These are phyloP conservation scores for Australoheros scitulus DNA, from an alignment of 2,113 vertebrate species.

Conservation along the genomic window DNA sequence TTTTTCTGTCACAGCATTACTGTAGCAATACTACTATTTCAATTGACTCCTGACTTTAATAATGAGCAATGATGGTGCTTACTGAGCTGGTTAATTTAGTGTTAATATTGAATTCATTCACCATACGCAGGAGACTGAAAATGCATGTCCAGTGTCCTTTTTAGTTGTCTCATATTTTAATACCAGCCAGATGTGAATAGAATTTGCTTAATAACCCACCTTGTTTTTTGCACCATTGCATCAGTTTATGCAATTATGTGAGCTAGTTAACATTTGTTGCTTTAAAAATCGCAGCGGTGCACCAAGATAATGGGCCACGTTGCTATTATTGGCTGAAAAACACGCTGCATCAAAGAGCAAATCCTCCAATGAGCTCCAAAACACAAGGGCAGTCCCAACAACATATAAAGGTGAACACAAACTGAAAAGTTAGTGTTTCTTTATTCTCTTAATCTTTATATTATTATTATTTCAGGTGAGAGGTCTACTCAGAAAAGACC, in stretches of 20 bases:
- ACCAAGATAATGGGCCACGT: neutral
- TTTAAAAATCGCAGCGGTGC: neutral
- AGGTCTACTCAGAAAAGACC: neutral
- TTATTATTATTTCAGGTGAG: neutral
- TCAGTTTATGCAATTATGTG: neutral
- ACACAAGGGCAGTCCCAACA: neutral
- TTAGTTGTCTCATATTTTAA: conserved; percentile 3
- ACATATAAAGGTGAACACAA: neutral
- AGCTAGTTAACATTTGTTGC: neutral
- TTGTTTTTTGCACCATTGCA: conserved; percentile 5
- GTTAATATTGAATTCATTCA: neutral
- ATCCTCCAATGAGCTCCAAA: neutral
- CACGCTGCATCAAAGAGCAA: neutral
- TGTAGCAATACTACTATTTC: neutral
- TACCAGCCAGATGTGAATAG: neutral
- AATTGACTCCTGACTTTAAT: neutral
- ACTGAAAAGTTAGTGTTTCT: neutral
- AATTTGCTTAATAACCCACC: conserved; percentile 1
- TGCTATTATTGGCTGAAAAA: neutral
- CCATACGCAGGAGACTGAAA: neutral
- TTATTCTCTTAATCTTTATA: neutral
- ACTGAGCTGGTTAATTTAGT: neutral
- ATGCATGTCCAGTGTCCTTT: neutral
- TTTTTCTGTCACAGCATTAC: conserved; percentile 12
- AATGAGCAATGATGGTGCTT: neutral